Evolutionary conservation across 2,888 invertebrate genomes (phyloP), one percentile per base, ranked within the genome.

Genomic region (Protonemura montana): DNA sequence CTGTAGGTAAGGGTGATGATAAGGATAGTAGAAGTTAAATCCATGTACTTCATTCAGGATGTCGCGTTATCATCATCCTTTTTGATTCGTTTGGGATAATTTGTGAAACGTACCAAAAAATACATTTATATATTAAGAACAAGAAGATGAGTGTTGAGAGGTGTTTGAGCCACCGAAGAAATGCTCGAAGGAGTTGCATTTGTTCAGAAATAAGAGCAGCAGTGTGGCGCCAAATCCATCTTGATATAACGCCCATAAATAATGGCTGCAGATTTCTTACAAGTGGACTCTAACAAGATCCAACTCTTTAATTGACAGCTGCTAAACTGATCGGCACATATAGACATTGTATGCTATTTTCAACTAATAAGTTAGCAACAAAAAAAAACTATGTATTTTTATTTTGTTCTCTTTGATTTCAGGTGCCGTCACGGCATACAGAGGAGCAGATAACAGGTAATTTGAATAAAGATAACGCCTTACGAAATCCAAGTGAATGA

Each of bases 371-470:
- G 59, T 7, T 59, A 10, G 59, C 59, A 7, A 59, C 7, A 59
- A 59, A 59, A 2, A 59, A 59, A 16, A 13, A 35, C 5, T 10
- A 35, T 10, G 5, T 35, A 35, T 59, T 59, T 59, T 59, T 13
- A 59, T 59, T 81, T 42, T 80, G 76, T 59, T 84, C 85, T 42
- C 16, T 76, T n/a, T 85, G 81, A 78, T 87, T 87, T 26, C 87
- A 87, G 87, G 78, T 35, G 80, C 76, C 16, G 87, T 76, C n/a
- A 59, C 41, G 27, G 84, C 76, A 76, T 87, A 87, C 82, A 81
- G 87, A 85, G 87, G 87, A 76, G 85, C 86, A 3, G 87, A 87
- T 26, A 86, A 87, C 82, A 87, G 87, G 87, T 87, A 85, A 41
- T 82, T n/a, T 21, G n/a, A 28, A 35, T 21, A 83, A 83, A n/a